phyloP scores from a whole-genome alignment of 1,140 invertebrate species.

The Trachelipus rathkii region DNA sequence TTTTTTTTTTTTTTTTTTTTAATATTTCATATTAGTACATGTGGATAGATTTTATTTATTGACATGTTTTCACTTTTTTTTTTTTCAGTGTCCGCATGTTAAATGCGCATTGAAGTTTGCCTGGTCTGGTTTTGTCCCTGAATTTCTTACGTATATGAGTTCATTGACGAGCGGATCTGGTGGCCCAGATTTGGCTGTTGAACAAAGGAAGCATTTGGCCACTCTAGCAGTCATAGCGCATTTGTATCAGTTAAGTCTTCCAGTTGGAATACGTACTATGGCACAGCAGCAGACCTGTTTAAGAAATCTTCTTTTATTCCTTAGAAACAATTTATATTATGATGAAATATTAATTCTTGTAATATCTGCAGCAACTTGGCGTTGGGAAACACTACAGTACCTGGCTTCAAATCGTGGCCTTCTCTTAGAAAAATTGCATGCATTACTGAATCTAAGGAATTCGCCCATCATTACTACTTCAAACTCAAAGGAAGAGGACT shows the following conservation, averaged over 20 bases:
- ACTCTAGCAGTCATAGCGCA: constrained; percentile 66
- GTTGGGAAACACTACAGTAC: constrained; percentile 60
- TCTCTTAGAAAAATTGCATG: constrained; percentile 57
- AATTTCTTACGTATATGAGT: constrained; percentile 62
- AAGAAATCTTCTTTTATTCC: constrained; percentile 54
- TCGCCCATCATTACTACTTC: constrained; percentile 28
- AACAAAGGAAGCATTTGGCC: constrained; percentile 63
- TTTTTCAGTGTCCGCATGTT: constrained; percentile 59
- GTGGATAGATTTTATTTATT: too few species aligned
- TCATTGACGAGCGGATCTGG: constrained; percentile 56
- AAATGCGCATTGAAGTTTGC: constrained; percentile 70
- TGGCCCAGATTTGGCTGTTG: constrained; percentile 57
- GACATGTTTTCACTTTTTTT: constrained; percentile 20
- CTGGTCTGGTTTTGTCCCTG: constrained; percentile 63
- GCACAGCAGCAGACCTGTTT: constrained; percentile 26
- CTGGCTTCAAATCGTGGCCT: constrained; percentile 59
- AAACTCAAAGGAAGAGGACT: background rate
- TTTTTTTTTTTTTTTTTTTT: background rate
- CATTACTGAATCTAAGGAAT: constrained; percentile 47
- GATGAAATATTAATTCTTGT: constrained; percentile 64
- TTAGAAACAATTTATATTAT: constrained; percentile 64
- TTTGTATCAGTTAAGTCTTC: constrained; percentile 56
- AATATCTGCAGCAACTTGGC: constrained; percentile 60
- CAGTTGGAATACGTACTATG: constrained; percentile 19
- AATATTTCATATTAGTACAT: background rate